These are phyloP conservation scores for Melanerpes aurifrons DNA, from an alignment of 2,113 vertebrate genomes.

Conservation along the genomic window DNA sequence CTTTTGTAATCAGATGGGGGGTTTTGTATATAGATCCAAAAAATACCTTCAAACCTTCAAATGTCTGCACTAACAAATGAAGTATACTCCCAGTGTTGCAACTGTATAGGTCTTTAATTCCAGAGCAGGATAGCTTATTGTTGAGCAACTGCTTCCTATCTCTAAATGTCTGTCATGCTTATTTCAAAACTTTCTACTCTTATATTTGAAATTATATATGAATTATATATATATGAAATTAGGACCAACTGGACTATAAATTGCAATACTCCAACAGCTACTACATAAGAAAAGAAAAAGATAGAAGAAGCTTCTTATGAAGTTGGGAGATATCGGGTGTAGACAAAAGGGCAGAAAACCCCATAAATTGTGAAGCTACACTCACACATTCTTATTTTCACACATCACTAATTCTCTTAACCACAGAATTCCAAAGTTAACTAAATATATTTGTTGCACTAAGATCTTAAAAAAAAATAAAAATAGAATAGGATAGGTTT, in stretches of 20 bases:
- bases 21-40: background rate
- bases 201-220: background rate
- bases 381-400: background rate
- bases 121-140: background rate
- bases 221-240: background rate
- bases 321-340: background rate
- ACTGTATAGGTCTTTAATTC: background rate
- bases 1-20: background rate
- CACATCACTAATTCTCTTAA: background rate
- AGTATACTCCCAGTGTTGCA: background rate
- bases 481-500: constrained; percentile 1
- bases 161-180: background rate
- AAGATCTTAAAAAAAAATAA: background rate
- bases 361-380: background rate
- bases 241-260: background rate
- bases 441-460: background rate
- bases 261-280: background rate
- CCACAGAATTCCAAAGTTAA: background rate
- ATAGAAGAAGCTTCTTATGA: background rate
- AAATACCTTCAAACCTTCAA: background rate
- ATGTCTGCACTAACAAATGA: background rate
- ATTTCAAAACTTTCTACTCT: background rate
- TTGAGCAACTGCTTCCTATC: background rate
- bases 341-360: background rate
- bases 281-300: background rate